Percentiles rank a stretch among this genome's conserved stretches.
These are phyloP conservation scores for Bolinopsis microptera DNA, from an alignment of 37 sponge, comb jelly and placozoan species.

Conservation along the genomic window DNA sequence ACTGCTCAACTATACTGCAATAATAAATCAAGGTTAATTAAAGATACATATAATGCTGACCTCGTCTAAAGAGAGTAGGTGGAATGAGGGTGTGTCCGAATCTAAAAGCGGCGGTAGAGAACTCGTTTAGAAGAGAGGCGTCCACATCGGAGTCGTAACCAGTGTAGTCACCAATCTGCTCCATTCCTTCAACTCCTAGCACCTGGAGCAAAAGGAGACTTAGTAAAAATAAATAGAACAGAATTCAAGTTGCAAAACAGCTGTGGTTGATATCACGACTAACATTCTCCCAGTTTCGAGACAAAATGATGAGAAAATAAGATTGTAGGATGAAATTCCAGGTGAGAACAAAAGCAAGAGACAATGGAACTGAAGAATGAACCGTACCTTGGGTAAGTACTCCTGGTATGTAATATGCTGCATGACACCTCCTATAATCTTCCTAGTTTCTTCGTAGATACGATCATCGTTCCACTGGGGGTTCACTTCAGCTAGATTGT, in stretches of 20 bases:
- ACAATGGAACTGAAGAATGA: too few relatives aligned
- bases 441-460: slow-evolving; percentile 81
- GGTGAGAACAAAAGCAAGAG: too few relatives aligned
- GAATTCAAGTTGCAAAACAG: too few relatives aligned
- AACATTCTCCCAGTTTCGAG: too few relatives aligned
- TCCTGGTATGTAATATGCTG: slow-evolving; percentile 83
- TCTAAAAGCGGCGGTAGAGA: slow-evolving; percentile 86
- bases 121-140: slow-evolving; percentile 74
- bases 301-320: too few relatives aligned
- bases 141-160: slow-evolving; percentile 75
- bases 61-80: slow-evolving; percentile 69
- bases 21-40: too few relatives aligned
- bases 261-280: too few relatives aligned
- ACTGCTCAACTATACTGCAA: too few relatives aligned
- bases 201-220: too few relatives aligned
- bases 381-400: slow-evolving; percentile 72
- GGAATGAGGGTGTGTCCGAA: slow-evolving; percentile 88
- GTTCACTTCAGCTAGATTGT: slow-evolving; percentile 16
- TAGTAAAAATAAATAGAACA: too few relatives aligned
- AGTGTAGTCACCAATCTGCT: slow-evolving; percentile 68
- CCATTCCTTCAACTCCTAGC: slow-evolving; percentile 71
- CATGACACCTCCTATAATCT: slow-evolving; percentile 81
- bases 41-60: neutral
- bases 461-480: slow-evolving; percentile 85
- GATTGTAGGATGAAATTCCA: too few relatives aligned